Conservation (phyloP, 2,797 vertebrate species). For the Denticeps clupeoides region DNA sequence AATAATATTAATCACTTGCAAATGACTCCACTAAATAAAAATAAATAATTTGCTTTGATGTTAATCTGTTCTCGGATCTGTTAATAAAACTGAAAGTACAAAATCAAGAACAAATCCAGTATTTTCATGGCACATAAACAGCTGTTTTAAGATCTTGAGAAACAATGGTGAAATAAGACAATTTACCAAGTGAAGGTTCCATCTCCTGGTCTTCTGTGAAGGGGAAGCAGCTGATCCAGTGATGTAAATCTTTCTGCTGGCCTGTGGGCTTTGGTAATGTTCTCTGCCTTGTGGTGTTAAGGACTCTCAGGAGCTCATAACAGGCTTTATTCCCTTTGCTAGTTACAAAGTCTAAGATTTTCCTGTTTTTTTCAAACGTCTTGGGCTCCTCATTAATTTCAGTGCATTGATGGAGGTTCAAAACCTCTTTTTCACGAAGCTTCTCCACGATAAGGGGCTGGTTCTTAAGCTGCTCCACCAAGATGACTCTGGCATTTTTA, state of each 20-base stretch:
- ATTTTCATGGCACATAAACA: too few relatives aligned
- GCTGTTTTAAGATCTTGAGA: too few relatives aligned
- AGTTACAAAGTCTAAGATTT: constrained; percentile 14
- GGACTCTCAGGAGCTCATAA: constrained; percentile 25
- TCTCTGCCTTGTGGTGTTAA: constrained; percentile 18
- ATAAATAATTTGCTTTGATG: too few relatives aligned
- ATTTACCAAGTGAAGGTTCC: background rate
- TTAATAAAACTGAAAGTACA: too few relatives aligned
- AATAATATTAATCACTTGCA: too few relatives aligned
- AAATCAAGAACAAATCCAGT: too few relatives aligned
- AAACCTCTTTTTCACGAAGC: constrained; percentile 5
- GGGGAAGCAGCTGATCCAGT: constrained; percentile 7
- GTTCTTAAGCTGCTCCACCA: background rate
- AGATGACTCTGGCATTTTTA: background rate
- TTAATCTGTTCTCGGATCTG: too few relatives aligned
- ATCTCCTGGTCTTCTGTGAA: background rate
- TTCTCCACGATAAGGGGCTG: constrained; percentile 22
- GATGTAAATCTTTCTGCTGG: background rate
- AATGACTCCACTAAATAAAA: too few relatives aligned
- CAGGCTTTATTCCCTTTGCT: constrained; percentile 20
- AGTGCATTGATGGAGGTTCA: constrained; percentile 16
- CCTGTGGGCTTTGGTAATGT: background rate
- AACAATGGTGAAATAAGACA: background rate
- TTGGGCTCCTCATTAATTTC: background rate
- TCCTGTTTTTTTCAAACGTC: constrained; percentile 7